Conservation (phyloP, 2,797 vertebrate species). For the Uromys caudimaculatus region DNA sequence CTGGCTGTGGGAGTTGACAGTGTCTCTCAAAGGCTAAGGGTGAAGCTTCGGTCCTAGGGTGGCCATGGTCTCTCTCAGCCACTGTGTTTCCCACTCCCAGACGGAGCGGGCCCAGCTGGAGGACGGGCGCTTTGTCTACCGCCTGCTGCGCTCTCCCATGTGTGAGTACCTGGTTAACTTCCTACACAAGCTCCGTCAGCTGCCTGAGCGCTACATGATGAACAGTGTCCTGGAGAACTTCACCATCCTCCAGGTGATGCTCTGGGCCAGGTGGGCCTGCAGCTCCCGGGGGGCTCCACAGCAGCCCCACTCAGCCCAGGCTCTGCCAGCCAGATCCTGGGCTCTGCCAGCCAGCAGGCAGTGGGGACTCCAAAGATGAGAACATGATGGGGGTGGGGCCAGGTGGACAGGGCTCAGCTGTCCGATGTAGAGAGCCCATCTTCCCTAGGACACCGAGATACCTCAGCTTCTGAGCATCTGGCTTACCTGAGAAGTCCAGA, state of each 20-base stretch:
- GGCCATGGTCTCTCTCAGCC: background rate
- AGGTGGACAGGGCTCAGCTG: background rate
- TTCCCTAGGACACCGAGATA: background rate
- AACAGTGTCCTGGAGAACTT: slow-evolving; percentile 87
- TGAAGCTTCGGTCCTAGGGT: background rate
- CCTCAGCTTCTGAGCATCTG: background rate
- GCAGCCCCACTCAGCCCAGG: background rate
- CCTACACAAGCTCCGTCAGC: slow-evolving; percentile 85
- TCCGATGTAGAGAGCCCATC: background rate
- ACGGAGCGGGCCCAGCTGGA: slow-evolving; percentile 85
- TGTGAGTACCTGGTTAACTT: slow-evolving; percentile 87
- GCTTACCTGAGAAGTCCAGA: background rate
- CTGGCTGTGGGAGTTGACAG: background rate
- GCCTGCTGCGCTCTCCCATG: slow-evolving; percentile 85
- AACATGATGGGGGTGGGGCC: background rate
- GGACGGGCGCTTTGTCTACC: slow-evolving; percentile 84
- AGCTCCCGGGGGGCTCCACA: background rate
- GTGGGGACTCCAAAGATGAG: background rate
- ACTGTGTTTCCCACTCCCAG: slow-evolving; percentile 50
- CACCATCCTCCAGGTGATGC: slow-evolving; percentile 84
- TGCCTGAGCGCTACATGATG: slow-evolving; percentile 86
- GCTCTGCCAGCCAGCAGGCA: background rate
- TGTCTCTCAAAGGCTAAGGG: background rate
- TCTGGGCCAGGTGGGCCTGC: background rate
- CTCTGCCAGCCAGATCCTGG: background rate